Percentiles rank a stretch among this genome's conserved stretches.
Evolutionary conservation across 2,113 vertebrate genomes (phyloP).

Genomic region (Symphodus melops): DNA sequence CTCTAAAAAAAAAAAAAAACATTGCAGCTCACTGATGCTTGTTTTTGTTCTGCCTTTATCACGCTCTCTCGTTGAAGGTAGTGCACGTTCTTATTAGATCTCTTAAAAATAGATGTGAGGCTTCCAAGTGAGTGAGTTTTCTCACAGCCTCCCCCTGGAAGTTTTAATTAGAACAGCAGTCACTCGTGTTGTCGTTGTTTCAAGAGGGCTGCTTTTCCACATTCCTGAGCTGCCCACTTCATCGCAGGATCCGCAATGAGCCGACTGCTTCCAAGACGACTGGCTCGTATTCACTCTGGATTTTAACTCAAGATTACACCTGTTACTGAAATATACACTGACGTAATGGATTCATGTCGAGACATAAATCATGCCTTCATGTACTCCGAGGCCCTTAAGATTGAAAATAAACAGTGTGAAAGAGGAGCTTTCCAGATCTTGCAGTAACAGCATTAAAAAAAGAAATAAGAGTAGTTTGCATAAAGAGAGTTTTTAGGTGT

Average conservation of each 20-base stretch:
- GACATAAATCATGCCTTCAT: neutral
- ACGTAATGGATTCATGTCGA: neutral
- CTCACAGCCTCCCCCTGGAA: conserved; percentile 71
- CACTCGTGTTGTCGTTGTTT: conserved; percentile 77
- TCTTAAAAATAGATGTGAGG: conserved; percentile 76
- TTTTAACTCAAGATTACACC: conserved; percentile 20
- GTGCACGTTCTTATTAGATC: conserved; percentile 74
- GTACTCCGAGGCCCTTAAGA: neutral
- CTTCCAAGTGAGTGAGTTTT: conserved; percentile 68
- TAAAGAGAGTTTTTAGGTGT: neutral
- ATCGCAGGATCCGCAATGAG: conserved; percentile 59
- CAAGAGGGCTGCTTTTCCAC: conserved; percentile 74
- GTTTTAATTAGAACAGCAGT: conserved; percentile 84
- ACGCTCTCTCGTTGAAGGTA: conserved; percentile 55
- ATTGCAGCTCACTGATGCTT: conserved; percentile 17
- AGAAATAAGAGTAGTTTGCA: neutral
- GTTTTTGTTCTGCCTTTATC: conserved; percentile 58
- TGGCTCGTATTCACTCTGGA: conserved; percentile 23
- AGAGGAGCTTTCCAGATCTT: neutral
- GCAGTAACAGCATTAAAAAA: too few species aligned
- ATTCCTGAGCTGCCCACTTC: conserved; percentile 77
- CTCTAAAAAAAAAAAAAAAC: conserved; percentile 40
- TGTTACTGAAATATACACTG: neutral
- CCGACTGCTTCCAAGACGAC: conserved; percentile 10
- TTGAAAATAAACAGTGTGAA: conserved; percentile 12